Evolutionary conservation across 2,113 vertebrate genomes (phyloP).

Genomic region (Catharus bicknelli): DNA sequence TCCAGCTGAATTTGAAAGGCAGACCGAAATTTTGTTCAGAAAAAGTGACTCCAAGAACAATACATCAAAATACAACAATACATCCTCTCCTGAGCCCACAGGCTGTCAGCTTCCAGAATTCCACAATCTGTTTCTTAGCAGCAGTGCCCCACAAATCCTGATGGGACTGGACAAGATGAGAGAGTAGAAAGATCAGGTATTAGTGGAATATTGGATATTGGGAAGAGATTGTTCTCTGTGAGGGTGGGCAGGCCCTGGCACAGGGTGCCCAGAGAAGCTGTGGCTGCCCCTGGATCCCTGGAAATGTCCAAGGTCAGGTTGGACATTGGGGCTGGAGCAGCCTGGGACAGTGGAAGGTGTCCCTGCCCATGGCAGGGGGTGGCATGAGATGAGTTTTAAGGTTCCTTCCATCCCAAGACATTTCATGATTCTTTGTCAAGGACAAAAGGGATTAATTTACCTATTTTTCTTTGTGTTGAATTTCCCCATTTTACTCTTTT

Average conservation of each 20-base stretch:
- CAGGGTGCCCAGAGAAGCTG: neutral
- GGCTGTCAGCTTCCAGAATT: neutral
- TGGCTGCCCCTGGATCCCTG: neutral
- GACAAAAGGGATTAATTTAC: neutral
- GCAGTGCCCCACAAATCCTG: neutral
- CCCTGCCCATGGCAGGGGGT: neutral
- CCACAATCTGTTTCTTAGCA: neutral
- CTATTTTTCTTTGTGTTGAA: neutral
- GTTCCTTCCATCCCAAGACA: neutral
- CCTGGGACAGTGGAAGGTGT: accelerated
- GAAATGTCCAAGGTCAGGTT: accelerated
- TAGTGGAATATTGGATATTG: neutral
- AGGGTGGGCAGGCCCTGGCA: accelerated
- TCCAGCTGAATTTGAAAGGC: neutral
- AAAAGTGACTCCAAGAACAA: neutral
- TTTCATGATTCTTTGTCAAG: neutral
- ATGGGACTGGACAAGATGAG: neutral
- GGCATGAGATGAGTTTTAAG: accelerated
- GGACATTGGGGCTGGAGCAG: accelerated
- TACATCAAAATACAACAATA: accelerated
- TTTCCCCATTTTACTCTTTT: neutral
- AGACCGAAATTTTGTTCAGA: neutral
- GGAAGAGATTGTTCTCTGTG: neutral
- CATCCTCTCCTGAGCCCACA: neutral
- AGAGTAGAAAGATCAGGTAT: neutral